Conservation (phyloP, 1,140 invertebrate species). For the Drosophila takahashii region DNA sequence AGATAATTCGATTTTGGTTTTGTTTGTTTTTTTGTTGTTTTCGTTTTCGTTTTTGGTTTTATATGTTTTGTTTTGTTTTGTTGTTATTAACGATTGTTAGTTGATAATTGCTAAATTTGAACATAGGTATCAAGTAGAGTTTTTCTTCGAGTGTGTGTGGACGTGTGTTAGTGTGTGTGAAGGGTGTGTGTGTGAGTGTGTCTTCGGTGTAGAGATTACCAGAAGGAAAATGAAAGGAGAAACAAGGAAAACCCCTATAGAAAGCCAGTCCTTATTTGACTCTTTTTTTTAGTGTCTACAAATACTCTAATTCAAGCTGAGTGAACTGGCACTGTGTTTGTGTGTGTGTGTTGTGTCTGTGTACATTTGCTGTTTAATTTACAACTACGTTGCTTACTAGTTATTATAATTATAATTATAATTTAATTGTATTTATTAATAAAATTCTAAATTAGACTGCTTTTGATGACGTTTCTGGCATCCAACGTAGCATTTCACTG, state of each 20-base stretch:
- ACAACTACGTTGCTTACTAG: slow-evolving; percentile 81
- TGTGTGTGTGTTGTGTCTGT: slow-evolving; percentile 47
- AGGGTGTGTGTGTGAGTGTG: slow-evolving; percentile 44
- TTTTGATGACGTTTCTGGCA: slow-evolving; percentile 85
- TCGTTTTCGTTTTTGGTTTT: slow-evolving; percentile 30
- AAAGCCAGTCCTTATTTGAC: slow-evolving; percentile 49
- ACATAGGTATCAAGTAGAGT: slow-evolving; percentile 81
- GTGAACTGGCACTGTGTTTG: slow-evolving; percentile 55
- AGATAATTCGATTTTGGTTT: slow-evolving; percentile 73
- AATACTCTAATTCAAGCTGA: slow-evolving; percentile 60
- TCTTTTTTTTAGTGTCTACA: slow-evolving; percentile 44
- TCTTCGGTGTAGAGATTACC: slow-evolving; percentile 52
- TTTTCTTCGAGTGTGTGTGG: slow-evolving; percentile 39
- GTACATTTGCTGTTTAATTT: slow-evolving; percentile 75
- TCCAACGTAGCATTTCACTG: slow-evolving; percentile 84
- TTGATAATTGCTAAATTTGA: slow-evolving; percentile 80
- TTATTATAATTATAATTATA: slow-evolving; percentile 67
- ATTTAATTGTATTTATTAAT: slow-evolving; percentile 74
- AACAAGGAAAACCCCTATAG: slow-evolving; percentile 31
- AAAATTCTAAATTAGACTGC: slow-evolving; percentile 84
- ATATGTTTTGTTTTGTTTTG: slow-evolving; percentile 40
- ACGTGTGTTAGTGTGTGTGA: slow-evolving; percentile 29
- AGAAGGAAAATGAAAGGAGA: slow-evolving; percentile 63
- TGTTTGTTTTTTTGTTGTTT: slow-evolving; percentile 32
- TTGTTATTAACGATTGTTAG: slow-evolving; percentile 73